These are phyloP conservation scores for Congeria kusceri DNA, from an alignment of 2,888 invertebrate species.

Conservation along the genomic window DNA sequence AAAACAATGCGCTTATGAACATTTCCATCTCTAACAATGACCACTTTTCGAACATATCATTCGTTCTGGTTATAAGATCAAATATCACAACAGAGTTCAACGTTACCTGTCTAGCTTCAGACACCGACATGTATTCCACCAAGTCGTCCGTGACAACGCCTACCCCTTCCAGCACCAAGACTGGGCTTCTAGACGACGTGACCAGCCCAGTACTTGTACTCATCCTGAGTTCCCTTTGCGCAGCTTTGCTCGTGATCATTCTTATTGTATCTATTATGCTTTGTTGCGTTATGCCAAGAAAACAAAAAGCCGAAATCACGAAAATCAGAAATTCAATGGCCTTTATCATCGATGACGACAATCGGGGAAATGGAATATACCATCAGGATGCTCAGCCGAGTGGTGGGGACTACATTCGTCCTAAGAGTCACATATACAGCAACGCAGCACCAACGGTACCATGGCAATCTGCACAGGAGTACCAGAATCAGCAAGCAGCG, in stretches of 20 bases:
- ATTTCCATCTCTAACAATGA: too few relatives aligned
- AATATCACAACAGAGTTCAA: too few relatives aligned
- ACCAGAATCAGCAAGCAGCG: too few relatives aligned
- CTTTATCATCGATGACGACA: not conserved
- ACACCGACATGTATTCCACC: too few relatives aligned
- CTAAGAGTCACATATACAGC: not conserved
- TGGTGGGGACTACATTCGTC: not conserved
- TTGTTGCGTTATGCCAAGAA: slow-evolving; percentile 24
- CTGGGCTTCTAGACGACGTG: not conserved
- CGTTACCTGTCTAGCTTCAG: too few relatives aligned
- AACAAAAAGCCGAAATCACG: slow-evolving; percentile 7
- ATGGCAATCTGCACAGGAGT: too few relatives aligned
- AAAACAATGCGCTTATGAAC: too few relatives aligned
- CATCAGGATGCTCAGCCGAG: not conserved
- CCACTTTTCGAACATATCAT: too few relatives aligned
- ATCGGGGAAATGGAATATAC: not conserved
- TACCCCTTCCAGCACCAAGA: too few relatives aligned
- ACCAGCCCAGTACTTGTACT: not conserved
- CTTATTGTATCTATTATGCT: slow-evolving; percentile 16
- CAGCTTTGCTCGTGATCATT: slow-evolving; percentile 12
- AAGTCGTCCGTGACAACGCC: too few relatives aligned
- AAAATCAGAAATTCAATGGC: slow-evolving; percentile 9
- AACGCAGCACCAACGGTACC: not conserved
- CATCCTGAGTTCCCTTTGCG: not conserved
- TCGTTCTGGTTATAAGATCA: too few relatives aligned